Percentiles rank a stretch among this genome's conserved stretches.
These are phyloP conservation scores for Lacerta bilineata DNA, from an alignment of 2,797 vertebrate genomes.

Conservation along the genomic window DNA sequence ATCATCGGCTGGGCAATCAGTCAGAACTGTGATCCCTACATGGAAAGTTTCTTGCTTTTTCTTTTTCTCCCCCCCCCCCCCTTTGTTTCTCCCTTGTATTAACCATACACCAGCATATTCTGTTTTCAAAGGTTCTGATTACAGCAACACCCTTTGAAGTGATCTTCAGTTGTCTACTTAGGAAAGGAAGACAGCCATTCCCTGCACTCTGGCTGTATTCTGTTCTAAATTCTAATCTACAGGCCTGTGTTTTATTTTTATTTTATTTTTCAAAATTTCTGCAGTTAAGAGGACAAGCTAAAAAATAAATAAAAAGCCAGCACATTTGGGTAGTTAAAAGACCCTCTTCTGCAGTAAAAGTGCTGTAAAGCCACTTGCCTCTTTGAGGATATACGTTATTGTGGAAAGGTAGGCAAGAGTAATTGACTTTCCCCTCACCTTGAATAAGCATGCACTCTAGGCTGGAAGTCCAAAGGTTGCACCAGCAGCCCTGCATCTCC, in stretches of 20 bases:
- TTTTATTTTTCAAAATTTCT: not conserved
- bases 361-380: not conserved
- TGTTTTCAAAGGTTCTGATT: constrained; percentile 3
- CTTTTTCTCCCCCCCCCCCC: not conserved
- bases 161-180: constrained; percentile 20
- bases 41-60: constrained; percentile 38
- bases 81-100: not conserved
- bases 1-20: constrained; percentile 51
- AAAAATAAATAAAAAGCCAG: not conserved
- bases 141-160: constrained; percentile 8
- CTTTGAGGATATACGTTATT: not conserved
- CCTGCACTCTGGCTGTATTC: not conserved
- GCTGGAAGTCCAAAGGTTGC: not conserved
- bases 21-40: not conserved
- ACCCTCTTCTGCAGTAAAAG: constrained; percentile 44
- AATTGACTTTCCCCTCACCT: not conserved
- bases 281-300: too few species aligned
- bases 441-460: not conserved
- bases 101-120: rapidly evolving
- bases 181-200: not conserved
- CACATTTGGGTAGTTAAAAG: not conserved
- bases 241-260: not conserved
- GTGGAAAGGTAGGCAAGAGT: not conserved
- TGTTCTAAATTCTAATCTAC: not conserved
- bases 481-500: not conserved